Base-by-base conservation (phyloP, 2,113 vertebrate species). In the Carettochelys insculpta region DNA sequence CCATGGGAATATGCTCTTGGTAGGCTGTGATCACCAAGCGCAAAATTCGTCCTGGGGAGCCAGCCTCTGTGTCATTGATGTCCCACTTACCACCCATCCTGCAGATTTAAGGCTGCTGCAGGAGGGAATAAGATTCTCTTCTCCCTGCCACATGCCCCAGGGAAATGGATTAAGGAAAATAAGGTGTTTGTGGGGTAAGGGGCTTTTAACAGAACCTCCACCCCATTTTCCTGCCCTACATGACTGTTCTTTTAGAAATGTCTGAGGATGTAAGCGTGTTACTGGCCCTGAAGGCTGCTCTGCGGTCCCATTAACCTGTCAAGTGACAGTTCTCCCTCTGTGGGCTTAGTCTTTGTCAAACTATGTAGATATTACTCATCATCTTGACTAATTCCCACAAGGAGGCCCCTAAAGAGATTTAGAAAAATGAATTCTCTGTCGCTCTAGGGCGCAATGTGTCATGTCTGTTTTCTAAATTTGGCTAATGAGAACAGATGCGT, bases 221-320 rank as follows among this genome's bases (percentile, higher is more conserved):
- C 34, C 48, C 5, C 43, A 34, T 82, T 41, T 65, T 11, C 61
- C 83, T 85, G 76, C 38, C 77, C 2, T 3, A 6, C 29, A 11
- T n/a, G 43, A 58, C 34, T 71, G 50, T 80, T 53, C 54, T 73
- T n/a, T 27, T 11, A 34, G 90, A 58, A 48, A 56, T 76, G 73
- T 82, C 83, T 80, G 80, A 94, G 73, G 92, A 51, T n/a, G 3
- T 8, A 54, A 56, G 77, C 1, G 3, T 77, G 77, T 86, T 86
- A 22, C 77, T 56, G 79, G 53, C 77, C 29, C 45, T 88, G 78
- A 90, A 94, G 92, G 78, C 85, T 73, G 89, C 86, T 92, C 82
- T 4, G 0, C 29, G 61, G 54, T 84, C 81, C 88, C 92, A 31
- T 24, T 89, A 53, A 82, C 76, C 90, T 91, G 91, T 47, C 77